phyloP scores from a whole-genome alignment of 2,113 vertebrate genomes.

The Indicator indicator region DNA sequence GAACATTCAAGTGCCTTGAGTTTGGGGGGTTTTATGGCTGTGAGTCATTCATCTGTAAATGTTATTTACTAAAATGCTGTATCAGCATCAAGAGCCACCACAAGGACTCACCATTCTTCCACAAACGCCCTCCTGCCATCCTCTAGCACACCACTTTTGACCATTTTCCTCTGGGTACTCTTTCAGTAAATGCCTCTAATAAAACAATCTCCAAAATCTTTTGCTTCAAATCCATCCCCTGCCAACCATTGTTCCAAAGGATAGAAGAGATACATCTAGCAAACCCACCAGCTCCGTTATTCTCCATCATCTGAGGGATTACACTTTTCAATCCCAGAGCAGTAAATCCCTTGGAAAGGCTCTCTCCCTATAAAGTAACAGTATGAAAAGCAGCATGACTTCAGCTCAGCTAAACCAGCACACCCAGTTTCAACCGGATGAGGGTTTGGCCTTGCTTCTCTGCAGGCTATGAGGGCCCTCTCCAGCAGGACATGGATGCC shows the following conservation, averaged over 20 bases:
- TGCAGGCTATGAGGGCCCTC: not conserved
- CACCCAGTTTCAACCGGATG: not conserved
- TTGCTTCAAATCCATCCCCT: not conserved
- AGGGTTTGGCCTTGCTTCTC: not conserved
- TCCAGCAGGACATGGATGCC: accelerated
- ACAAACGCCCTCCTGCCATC: not conserved
- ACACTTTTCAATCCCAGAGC: not conserved
- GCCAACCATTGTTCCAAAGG: not conserved
- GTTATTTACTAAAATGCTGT: not conserved
- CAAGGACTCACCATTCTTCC: not conserved
- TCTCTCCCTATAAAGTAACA: not conserved
- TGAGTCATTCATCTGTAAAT: not conserved
- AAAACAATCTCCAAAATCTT: not conserved
- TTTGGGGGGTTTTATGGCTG: not conserved
- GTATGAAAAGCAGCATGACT: not conserved
- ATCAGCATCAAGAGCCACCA: not conserved
- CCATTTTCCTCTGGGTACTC: not conserved
- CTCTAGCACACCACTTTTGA: not conserved
- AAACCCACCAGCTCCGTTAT: not conserved
- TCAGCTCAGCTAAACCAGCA: not conserved
- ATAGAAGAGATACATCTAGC: not conserved
- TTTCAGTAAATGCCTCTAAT: not conserved
- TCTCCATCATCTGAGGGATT: not conserved
- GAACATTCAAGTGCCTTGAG: not conserved
- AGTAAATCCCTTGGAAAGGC: conserved; percentile 27